These are phyloP conservation scores for Phaedon cochleariae DNA, from an alignment of 2,888 invertebrate genomes.

Conservation along the genomic window DNA sequence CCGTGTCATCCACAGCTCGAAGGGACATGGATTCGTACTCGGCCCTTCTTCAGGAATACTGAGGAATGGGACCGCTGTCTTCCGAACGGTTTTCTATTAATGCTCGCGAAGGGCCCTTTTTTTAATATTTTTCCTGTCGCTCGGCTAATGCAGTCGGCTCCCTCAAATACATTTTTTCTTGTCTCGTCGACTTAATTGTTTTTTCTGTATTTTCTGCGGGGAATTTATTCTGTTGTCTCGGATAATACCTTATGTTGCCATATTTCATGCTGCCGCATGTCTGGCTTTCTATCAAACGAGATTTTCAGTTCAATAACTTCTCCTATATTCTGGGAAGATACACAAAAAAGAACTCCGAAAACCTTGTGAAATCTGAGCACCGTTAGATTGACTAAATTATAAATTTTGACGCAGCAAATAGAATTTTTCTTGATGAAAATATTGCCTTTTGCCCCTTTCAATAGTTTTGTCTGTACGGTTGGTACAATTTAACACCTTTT, in stretches of 20 bases:
- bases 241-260: neutral
- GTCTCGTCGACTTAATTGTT: slow-evolving; percentile 58
- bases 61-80: slow-evolving; percentile 23
- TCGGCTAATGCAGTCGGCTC: slow-evolving; percentile 49
- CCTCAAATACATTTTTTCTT: slow-evolving; percentile 55
- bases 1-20: slow-evolving; percentile 42
- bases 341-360: too few relatives aligned
- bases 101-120: slow-evolving; percentile 41
- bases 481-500: too few relatives aligned
- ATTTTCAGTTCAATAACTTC: neutral
- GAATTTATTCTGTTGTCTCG: slow-evolving; percentile 15
- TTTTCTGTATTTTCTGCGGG: slow-evolving; percentile 54
- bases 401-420: too few relatives aligned
- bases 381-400: too few relatives aligned
- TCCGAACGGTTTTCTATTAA: slow-evolving; percentile 35
- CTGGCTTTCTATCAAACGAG: neutral
- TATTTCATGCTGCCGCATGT: neutral
- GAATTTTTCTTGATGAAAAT: too few relatives aligned
- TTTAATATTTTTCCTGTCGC: slow-evolving; percentile 54
- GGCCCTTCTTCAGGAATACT: slow-evolving; percentile 14
- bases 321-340: too few relatives aligned
- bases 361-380: too few relatives aligned
- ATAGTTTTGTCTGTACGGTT: too few relatives aligned
- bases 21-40: slow-evolving; percentile 20
- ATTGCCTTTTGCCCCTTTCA: too few relatives aligned